Evolutionary conservation across 1,140 invertebrate species (phyloP).

Genomic region (Aricia agestis): DNA sequence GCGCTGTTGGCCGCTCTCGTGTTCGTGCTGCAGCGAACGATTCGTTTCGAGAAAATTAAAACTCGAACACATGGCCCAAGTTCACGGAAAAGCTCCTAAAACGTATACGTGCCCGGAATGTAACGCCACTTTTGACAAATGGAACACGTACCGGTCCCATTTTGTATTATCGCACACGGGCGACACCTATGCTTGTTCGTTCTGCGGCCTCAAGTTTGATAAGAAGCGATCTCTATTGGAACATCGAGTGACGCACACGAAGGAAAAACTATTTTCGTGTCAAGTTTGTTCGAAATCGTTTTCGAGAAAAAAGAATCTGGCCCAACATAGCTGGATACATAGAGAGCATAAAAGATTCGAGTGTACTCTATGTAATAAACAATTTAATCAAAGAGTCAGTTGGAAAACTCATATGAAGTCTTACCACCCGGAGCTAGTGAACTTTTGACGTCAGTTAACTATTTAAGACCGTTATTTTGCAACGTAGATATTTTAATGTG

Average conservation of each 20-base stretch:
- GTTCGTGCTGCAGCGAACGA: conserved; percentile 38
- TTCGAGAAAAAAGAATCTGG: conserved; percentile 72
- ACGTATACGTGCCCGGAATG: conserved; percentile 53
- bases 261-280: conserved; percentile 56
- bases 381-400: conserved; percentile 71
- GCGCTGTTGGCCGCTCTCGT: conserved; percentile 43
- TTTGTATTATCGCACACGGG: conserved; percentile 53
- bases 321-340: conserved; percentile 73
- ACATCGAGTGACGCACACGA: conserved; percentile 55
- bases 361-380: conserved; percentile 74
- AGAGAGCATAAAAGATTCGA: conserved; percentile 58
- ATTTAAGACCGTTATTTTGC: too few relatives aligned
- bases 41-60: conserved; percentile 38
- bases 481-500: too few relatives aligned
- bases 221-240: conserved; percentile 46
- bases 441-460: conserved; percentile 29
- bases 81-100: conserved; percentile 39
- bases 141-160: conserved; percentile 47
- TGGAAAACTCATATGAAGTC: conserved; percentile 64
- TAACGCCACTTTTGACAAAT: conserved; percentile 39
- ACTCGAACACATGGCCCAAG: conserved; percentile 34
- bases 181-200: conserved; percentile 46
- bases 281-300: conserved; percentile 71
- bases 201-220: conserved; percentile 54
- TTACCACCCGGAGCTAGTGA: conserved; percentile 51